phyloP scores from a whole-genome alignment of 2,113 vertebrate genomes.

The Dermatemys mawii region DNA sequence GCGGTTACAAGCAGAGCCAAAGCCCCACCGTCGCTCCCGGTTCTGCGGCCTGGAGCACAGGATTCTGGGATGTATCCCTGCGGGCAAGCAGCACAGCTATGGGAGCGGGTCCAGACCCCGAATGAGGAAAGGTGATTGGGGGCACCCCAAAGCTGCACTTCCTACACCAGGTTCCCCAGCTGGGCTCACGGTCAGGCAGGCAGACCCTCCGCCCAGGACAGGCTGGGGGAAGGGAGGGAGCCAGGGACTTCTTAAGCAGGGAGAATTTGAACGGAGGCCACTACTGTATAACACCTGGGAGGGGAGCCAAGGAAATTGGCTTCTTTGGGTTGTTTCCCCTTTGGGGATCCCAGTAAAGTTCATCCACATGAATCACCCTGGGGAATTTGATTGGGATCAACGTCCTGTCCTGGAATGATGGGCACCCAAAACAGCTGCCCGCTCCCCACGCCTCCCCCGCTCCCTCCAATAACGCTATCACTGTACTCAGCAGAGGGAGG shows the following conservation, averaged over 20 bases:
- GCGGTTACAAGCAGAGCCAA: not conserved
- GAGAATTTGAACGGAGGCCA: not conserved
- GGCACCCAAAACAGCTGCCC: accelerated
- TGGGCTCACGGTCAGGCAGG: not conserved
- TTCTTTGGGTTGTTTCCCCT: not conserved
- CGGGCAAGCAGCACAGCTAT: not conserved
- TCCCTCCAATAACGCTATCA: accelerated
- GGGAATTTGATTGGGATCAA: not conserved
- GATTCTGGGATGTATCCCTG: accelerated
- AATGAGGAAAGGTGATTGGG: accelerated
- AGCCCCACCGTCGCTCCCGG: not conserved
- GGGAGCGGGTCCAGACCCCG: not conserved
- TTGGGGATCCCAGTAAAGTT: not conserved
- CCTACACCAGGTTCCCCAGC: not conserved
- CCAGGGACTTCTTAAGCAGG: not conserved
- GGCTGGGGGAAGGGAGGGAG: not conserved
- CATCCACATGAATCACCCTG: not conserved
- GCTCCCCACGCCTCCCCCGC: accelerated
- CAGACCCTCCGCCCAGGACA: not conserved
- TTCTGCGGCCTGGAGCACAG: not conserved
- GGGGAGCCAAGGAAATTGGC: not conserved
- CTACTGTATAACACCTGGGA: not conserved
- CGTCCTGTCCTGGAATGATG: accelerated
- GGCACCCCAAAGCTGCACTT: not conserved
- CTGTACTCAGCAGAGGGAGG: not conserved